Conservation (phyloP, 2,113 vertebrate species). For the Bettongia penicillata region DNA sequence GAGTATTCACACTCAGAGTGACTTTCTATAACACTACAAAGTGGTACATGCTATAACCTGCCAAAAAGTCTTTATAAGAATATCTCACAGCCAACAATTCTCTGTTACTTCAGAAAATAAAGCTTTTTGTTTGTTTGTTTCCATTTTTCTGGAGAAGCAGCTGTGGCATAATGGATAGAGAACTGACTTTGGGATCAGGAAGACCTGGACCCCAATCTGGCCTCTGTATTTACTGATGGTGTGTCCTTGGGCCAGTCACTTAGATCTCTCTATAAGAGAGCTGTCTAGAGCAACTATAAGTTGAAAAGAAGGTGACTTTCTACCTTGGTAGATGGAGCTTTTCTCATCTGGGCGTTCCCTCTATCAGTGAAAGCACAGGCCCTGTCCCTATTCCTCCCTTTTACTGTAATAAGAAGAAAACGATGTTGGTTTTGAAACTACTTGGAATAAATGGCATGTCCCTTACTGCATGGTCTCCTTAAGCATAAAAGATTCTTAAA, state of each 20-base stretch:
- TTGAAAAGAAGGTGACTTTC: not conserved
- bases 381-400: not conserved
- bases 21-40: conserved; percentile 6
- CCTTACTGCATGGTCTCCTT: conserved; percentile 22
- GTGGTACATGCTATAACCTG: not conserved
- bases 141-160: not conserved
- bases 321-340: not conserved
- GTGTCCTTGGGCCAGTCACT: not conserved
- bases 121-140: not conserved
- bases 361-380: not conserved
- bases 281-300: not conserved
- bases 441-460: not conserved
- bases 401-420: not conserved
- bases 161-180: not conserved
- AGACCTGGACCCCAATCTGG: not conserved
- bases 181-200: not conserved
- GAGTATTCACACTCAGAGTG: not conserved
- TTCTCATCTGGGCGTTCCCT: not conserved
- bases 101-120: conserved; percentile 4
- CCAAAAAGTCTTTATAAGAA: not conserved
- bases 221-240: not conserved
- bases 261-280: not conserved
- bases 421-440: not conserved
- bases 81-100: not conserved
- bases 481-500: conserved; percentile 10